Percentiles rank a stretch among this genome's conserved stretches.
These are phyloP conservation scores for Xenus cinereus DNA, from an alignment of 2,113 vertebrate genomes.

Conservation along the genomic window DNA sequence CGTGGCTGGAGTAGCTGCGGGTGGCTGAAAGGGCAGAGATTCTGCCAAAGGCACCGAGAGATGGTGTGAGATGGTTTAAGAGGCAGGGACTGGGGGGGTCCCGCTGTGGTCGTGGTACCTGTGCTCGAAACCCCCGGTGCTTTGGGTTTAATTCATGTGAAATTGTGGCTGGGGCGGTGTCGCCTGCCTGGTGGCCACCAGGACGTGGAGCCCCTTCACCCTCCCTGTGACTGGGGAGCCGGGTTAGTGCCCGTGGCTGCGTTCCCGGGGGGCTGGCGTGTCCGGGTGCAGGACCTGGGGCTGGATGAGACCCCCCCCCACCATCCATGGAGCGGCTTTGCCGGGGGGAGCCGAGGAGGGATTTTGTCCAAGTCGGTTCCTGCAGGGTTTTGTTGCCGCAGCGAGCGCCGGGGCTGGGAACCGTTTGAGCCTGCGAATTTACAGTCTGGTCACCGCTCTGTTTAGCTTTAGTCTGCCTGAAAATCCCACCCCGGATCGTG, in stretches of 20 bases:
- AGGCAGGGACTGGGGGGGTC: background rate
- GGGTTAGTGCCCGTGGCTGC: rapidly evolving
- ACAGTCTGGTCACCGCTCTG: background rate
- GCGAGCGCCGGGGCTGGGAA: background rate
- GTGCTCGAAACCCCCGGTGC: rapidly evolving
- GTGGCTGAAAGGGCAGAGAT: background rate
- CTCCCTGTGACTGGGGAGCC: background rate
- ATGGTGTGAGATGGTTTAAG: rapidly evolving
- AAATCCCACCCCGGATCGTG: background rate
- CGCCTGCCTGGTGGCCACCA: background rate
- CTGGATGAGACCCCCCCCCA: background rate
- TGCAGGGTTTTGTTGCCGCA: background rate
- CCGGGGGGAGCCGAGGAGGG: background rate
- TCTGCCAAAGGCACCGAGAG: background rate
- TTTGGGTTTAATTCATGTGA: background rate
- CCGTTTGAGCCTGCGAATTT: background rate
- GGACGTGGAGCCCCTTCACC: background rate
- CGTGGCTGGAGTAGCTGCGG: background rate
- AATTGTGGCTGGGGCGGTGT: background rate
- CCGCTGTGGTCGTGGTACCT: too few relatives aligned
- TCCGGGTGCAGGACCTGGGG: background rate
- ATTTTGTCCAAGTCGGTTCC: background rate
- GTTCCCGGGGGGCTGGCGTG: rapidly evolving
- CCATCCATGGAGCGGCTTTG: rapidly evolving
- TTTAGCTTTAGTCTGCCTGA: background rate